Base-by-base conservation (phyloP, 2,888 invertebrate genomes). In the Orchesella flavescens region DNA sequence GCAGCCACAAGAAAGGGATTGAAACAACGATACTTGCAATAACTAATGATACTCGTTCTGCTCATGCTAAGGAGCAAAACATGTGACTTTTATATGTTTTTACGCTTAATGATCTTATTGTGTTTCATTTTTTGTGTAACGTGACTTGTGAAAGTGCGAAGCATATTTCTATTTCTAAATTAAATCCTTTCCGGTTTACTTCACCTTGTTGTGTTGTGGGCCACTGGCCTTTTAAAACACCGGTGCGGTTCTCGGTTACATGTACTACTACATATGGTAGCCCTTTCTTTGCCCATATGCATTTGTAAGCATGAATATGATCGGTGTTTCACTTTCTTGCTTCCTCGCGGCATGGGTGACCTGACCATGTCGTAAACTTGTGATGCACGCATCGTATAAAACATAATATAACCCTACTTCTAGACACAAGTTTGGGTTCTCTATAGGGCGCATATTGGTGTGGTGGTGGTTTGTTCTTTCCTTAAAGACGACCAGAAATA, bases 151-250 rank as follows among this genome's bases (percentile, higher is more conserved):
- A 79, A 84, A 84, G 83, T 84, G 78, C 83, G 83, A 79, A 84
- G 74, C 83, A 79, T 84, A 79, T 84, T 79, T 79, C 74, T 84
- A 75, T 84, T 74, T 77, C 83, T 78, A 85, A 85, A 78, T 85
- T 82, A 78, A 82, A 85, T 85, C 82, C 78, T 82, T 82, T 85
- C 85, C 79, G 85, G 82, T 79, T 85, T 85, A 85, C 75, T 85
- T 85, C 85, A 85, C 85, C 85, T 85, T 85, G 85, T 85, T 85
- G 74, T 71, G 10, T 7, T n/a, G 10, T 23, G 72, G 83, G 83
- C 76, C 83, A 83, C 24, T 83, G 83, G 76, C 83, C 83, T 83
- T 82, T 83, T 75, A 7, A 34, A 34, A 23, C 24, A 19, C 57
- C 19, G 19, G 69, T 46, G 53, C 15, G 19, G 69, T 46, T 21